Base-by-base conservation (phyloP, 2,888 invertebrate genomes). In the Acronicta psi region DNA sequence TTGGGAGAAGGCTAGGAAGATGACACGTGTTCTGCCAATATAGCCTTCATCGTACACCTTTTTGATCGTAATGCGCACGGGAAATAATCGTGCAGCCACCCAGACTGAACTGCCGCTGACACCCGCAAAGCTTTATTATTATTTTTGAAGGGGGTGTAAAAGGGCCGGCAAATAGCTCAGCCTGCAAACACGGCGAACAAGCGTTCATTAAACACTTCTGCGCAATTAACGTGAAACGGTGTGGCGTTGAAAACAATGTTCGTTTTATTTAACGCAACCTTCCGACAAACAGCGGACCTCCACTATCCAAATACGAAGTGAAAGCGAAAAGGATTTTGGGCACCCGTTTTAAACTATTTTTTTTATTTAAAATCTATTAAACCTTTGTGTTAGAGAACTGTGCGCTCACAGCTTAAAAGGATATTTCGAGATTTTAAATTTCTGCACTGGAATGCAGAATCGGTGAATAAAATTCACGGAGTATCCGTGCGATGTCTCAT, bases 191-290 rank as follows among this genome's bases (percentile, higher is more conserved):
- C 63, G 54, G 75, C 59, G 83, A 86, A 86, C 86, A 86, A 85
- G 83, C 85, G 82, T 86, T 89, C 86, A 87, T 89, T 90, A 88
- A 88, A 87, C 86, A 87, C 88, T 89, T 88, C 81, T 85, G 84
- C 81, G 81, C 88, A 88, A 89, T 89, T 88, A 86, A 81, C 81
- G 78, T 77, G 77, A 70, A 82, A 75, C 81, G 73, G 80, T 71
- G 73, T 71, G 78, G 66, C 77, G 82, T 74, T 82, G 79, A 79
- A 82, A 85, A 86, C 86, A 88, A 82, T 84, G 82, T 79, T 74
- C 82, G 82, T 82, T 86, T 87, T 84, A 85, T 85, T 83, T 79
- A 80, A 77, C 77, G 52, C 74, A 64, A 69, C 82, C 76, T 65
- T 60, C 75, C 60, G 61, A 75, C 81, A 78, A 82, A 83, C 77